These are phyloP conservation scores for Conistra vaccinii DNA, from an alignment of 2,888 invertebrate species.

Conservation along the genomic window DNA sequence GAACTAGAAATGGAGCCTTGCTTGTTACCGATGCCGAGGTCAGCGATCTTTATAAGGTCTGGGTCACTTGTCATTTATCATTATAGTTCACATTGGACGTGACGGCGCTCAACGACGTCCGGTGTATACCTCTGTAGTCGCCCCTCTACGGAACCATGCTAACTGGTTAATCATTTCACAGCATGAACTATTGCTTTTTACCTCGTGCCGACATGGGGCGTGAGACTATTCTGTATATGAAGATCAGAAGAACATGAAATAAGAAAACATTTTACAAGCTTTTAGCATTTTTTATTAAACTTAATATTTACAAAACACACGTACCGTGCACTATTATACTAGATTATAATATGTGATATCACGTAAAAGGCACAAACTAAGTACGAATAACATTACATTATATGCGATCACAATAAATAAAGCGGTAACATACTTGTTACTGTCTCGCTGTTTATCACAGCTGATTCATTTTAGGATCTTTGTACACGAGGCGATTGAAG, in stretches of 20 bases:
- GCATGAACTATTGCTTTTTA: background rate
- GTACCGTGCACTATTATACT: slow-evolving; percentile 50
- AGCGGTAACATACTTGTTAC: slow-evolving; percentile 74
- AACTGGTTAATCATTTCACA: slow-evolving; percentile 18
- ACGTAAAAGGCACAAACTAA: slow-evolving; percentile 79
- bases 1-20: background rate
- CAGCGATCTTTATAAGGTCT: background rate
- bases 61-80: slow-evolving; percentile 15
- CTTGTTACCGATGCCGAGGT: background rate
- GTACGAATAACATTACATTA: slow-evolving; percentile 69
- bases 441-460: slow-evolving; percentile 52
- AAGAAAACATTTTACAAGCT: slow-evolving; percentile 49
- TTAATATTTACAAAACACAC: slow-evolving; percentile 73
- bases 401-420: slow-evolving; percentile 80
- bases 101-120: slow-evolving; percentile 17
- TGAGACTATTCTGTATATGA: background rate
- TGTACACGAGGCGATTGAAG: too few species aligned
- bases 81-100: background rate
- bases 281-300: slow-evolving; percentile 64
- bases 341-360: slow-evolving; percentile 74
- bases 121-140: background rate
- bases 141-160: slow-evolving; percentile 9
- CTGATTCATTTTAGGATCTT: slow-evolving; percentile 8
- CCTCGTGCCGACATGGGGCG: background rate
- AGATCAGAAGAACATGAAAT: background rate